Conservation (phyloP, 2,113 vertebrate genomes). For the Oncorhynchus gorbuscha region DNA sequence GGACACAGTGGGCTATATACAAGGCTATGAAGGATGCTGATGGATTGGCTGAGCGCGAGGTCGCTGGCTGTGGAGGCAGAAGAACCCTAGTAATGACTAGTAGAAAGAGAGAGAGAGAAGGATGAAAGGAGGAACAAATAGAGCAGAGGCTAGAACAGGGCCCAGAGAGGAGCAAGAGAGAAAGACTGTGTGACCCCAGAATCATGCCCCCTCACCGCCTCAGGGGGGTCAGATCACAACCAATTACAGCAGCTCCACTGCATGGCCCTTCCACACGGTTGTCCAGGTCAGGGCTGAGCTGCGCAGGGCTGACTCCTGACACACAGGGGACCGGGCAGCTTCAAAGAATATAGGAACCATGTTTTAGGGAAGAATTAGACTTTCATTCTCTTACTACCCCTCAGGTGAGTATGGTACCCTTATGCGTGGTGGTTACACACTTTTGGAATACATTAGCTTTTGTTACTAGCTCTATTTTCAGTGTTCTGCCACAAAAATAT, state of each 20-base stretch:
- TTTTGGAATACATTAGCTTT: constrained; percentile 14
- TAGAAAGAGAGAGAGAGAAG: constrained; percentile 55
- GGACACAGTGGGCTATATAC: constrained; percentile 34
- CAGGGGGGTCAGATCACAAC: constrained; percentile 65
- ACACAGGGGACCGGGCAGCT: constrained; percentile 13
- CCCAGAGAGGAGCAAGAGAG: constrained; percentile 30
- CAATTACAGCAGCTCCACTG: constrained; percentile 52
- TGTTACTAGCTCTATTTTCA: background rate
- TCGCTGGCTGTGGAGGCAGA: constrained; percentile 39
- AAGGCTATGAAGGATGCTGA: constrained; percentile 14
- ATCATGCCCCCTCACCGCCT: constrained; percentile 55
- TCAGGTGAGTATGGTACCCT: constrained; percentile 9
- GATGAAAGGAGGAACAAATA: constrained; percentile 48
- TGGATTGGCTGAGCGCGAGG: constrained; percentile 26
- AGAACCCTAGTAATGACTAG: constrained; percentile 61
- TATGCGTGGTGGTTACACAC: constrained; percentile 35
- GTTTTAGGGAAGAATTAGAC: no score
- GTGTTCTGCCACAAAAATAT: background rate
- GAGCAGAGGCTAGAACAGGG: constrained; percentile 1
- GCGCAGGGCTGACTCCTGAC: constrained; percentile 17
- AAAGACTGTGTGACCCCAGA: constrained; percentile 42
- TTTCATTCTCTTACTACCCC: constrained; percentile 5
- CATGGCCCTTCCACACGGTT: constrained; percentile 30
- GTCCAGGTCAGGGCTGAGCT: constrained; percentile 33
- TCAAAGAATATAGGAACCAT: constrained; percentile 12